Evolutionary conservation across 30 jellyfish, hydroid and myxozoan species (phyloP).

Genomic region (Mastigias papua): DNA sequence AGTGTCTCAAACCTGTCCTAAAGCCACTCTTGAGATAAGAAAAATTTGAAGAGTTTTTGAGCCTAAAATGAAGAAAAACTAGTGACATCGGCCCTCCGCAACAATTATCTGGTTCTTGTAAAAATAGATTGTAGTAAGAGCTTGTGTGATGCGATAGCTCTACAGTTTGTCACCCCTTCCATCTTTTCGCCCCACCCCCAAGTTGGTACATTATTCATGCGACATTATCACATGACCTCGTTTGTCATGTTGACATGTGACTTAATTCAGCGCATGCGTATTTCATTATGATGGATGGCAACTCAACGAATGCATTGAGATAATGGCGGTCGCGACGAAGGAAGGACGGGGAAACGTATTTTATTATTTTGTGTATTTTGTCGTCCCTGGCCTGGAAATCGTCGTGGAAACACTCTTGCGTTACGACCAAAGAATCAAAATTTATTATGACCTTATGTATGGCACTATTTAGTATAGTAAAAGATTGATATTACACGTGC

Average conservation of each 20-base stretch:
- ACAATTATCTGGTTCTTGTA: no score
- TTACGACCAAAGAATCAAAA: background rate
- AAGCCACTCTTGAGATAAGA: no score
- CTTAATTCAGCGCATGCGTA: slow-evolving; percentile 74
- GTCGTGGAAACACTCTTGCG: background rate
- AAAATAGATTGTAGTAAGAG: no score
- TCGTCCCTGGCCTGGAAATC: slow-evolving; percentile 33
- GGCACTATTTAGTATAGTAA: background rate
- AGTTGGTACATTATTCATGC: background rate
- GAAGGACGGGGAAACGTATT: slow-evolving; percentile 44
- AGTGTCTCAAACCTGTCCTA: no score
- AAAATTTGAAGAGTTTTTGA: no score
- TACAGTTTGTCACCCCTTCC: no score
- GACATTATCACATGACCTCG: slow-evolving; percentile 68
- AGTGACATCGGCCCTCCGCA: no score
- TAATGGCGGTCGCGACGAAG: slow-evolving; percentile 80
- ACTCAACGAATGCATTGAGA: slow-evolving; percentile 67
- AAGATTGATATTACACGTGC: background rate
- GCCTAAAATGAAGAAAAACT: no score
- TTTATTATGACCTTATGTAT: slow-evolving; percentile 33
- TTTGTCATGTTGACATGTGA: slow-evolving; percentile 77
- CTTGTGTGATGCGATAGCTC: no score
- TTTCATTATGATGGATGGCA: slow-evolving; percentile 59
- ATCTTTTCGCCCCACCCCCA: no score
- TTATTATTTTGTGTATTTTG: slow-evolving; percentile 33